Percentiles rank a stretch among this genome's conserved stretches.
phyloP scores from a whole-genome alignment of 2,797 vertebrate genomes.

The Tragopan temminckii region DNA sequence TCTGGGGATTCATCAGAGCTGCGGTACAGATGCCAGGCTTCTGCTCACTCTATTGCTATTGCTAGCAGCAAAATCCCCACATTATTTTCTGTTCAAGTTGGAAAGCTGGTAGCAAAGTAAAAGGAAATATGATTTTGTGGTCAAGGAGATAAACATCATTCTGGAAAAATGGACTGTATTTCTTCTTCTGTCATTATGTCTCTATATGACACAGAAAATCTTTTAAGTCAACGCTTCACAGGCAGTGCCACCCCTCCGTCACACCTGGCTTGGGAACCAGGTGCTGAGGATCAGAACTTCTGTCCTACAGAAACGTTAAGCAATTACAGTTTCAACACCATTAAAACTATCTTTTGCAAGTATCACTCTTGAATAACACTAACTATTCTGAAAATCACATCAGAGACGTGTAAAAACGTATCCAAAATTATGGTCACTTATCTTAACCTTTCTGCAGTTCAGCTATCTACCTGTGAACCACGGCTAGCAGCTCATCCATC shows the following conservation, averaged over 20 bases:
- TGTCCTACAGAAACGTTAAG: not conserved
- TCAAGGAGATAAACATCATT: not conserved
- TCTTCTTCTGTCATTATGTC: not conserved
- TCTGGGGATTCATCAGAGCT: not conserved
- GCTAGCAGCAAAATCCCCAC: not conserved
- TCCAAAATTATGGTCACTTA: not conserved
- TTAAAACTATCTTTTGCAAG: not conserved
- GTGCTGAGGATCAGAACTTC: not conserved
- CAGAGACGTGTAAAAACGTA: accelerated
- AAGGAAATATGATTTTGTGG: not conserved
- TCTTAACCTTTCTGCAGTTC: not conserved
- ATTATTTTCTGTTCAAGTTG: not conserved
- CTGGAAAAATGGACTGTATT: not conserved
- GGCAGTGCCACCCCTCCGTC: not conserved
- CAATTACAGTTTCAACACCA: not conserved
- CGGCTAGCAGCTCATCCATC: not conserved
- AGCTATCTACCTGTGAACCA: not conserved
- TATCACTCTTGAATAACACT: not conserved
- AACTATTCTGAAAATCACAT: not conserved
- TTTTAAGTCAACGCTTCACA: not conserved
- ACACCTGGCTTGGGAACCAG: not conserved
- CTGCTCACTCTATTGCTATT: not conserved
- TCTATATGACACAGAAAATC: not conserved
- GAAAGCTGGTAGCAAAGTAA: not conserved
- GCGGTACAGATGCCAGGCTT: not conserved